Evolutionary conservation across 2,888 invertebrate genomes (phyloP).

Genomic region (Linyphia triangularis): DNA sequence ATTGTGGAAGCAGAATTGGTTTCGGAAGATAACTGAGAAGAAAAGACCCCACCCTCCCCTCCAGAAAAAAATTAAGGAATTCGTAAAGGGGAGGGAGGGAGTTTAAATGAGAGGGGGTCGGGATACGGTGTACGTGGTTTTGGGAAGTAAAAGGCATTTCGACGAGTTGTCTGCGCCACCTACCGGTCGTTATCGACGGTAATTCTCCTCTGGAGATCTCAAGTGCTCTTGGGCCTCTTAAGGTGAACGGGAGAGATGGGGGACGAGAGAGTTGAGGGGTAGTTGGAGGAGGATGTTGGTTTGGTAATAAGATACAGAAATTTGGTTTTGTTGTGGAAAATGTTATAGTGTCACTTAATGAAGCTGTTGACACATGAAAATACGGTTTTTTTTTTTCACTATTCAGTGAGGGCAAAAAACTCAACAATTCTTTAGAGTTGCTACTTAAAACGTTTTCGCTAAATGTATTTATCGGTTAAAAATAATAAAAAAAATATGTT

Average conservation of each 20-base stretch:
- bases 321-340: too few relatives aligned
- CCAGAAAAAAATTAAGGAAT: constrained; percentile 64
- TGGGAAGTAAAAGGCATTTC: constrained; percentile 57
- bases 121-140: constrained; percentile 65
- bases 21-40: not conserved
- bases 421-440: too few relatives aligned
- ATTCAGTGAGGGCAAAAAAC: too few relatives aligned
- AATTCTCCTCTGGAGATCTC: constrained; percentile 19
- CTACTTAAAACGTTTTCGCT: too few relatives aligned
- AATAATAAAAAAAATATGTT: too few relatives aligned
- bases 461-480: too few relatives aligned
- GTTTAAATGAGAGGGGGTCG: constrained; percentile 9
- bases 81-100: constrained; percentile 21
- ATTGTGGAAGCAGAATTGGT: constrained; percentile 54
- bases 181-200: constrained; percentile 17
- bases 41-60: too few relatives aligned
- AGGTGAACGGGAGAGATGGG: constrained; percentile 1
- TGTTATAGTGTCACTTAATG: too few relatives aligned
- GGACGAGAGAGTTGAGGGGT: constrained; percentile 14
- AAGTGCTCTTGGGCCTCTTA: not conserved
- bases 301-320: too few relatives aligned
- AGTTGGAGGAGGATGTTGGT: too few relatives aligned
- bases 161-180: constrained; percentile 47
- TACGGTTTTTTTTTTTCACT: too few relatives aligned
- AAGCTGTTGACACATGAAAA: too few relatives aligned